A percentile compares a stretch with the other conserved stretches of the same genome.
These are phyloP conservation scores for Brachionus manjavacas DNA, from an alignment of 1,140 invertebrate genomes.

Conservation along the genomic window DNA sequence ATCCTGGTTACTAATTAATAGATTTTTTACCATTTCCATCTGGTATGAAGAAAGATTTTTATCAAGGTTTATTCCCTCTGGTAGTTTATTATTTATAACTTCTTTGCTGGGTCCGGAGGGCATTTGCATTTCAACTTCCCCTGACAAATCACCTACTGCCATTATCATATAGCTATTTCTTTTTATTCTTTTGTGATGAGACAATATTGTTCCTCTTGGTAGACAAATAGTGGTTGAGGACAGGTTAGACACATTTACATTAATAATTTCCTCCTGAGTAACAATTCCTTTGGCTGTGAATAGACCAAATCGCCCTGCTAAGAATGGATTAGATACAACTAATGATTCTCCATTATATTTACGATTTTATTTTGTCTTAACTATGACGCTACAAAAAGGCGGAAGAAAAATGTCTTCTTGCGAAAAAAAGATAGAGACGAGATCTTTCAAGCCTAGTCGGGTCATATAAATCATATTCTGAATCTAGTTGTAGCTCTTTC, in stretches of 20 bases:
- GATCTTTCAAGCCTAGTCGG: background rate
- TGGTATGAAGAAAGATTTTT: background rate
- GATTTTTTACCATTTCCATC: background rate
- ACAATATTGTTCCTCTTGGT: background rate
- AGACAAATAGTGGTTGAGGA: background rate
- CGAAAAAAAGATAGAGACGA: background rate
- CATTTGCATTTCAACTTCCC: background rate
- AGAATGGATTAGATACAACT: background rate
- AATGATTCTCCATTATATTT: background rate
- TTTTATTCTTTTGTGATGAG: background rate
- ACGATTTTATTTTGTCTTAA: background rate
- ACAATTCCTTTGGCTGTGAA: background rate
- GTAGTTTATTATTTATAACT: background rate
- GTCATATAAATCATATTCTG: background rate
- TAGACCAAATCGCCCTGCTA: background rate
- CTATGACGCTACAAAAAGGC: background rate
- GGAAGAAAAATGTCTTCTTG: background rate
- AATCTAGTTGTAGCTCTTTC: background rate
- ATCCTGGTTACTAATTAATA: background rate
- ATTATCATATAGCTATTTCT: background rate
- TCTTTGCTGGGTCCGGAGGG: background rate
- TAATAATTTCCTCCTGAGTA: slow-evolving; percentile 44
- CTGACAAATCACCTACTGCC: background rate
- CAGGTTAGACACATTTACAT: slow-evolving; percentile 52
- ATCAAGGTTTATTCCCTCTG: background rate